Percentiles rank a stretch among this genome's conserved stretches.
Conservation (phyloP, 92 coral and sea anemone genomes). For the Umimayanthus kanabou region DNA sequence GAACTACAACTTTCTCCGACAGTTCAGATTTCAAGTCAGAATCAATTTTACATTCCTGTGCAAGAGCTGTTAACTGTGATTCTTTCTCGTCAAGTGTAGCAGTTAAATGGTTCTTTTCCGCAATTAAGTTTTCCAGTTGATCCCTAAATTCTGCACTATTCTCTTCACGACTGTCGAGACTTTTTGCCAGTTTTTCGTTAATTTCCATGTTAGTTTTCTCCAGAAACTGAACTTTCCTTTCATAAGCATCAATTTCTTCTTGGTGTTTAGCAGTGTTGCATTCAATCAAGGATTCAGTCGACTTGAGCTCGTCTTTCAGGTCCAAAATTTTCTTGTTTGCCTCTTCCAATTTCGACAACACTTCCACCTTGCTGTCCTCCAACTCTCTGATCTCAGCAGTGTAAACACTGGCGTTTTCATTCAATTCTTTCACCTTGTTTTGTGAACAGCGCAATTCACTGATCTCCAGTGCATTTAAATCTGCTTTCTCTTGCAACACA, state of each 20-base stretch:
- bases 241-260: slow-evolving; percentile 39
- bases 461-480: slow-evolving; percentile 34
- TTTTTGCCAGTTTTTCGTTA: neutral
- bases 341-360: slow-evolving; percentile 48
- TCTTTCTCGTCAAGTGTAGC: slow-evolving; percentile 40
- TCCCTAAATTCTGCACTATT: neutral
- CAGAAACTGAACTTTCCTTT: slow-evolving; percentile 32
- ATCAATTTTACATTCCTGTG: slow-evolving; percentile 21
- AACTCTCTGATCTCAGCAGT: slow-evolving; percentile 38
- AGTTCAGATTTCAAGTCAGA: slow-evolving; percentile 17
- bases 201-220: slow-evolving; percentile 35
- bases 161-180: slow-evolving; percentile 18
- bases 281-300: slow-evolving; percentile 22
- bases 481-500: slow-evolving; percentile 48
- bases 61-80: slow-evolving; percentile 23
- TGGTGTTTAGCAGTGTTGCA: slow-evolving; percentile 33
- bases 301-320: slow-evolving; percentile 35
- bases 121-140: slow-evolving; percentile 6
- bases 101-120: slow-evolving; percentile 2
- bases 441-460: slow-evolving; percentile 36
- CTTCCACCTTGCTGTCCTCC: slow-evolving; percentile 47
- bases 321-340: slow-evolving; percentile 34
- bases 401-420: slow-evolving; percentile 33
- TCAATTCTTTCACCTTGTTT: slow-evolving; percentile 48
- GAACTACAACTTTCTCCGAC: slow-evolving; percentile 18